Conservation (phyloP, 1,140 invertebrate genomes). For the Spodoptera frugiperda region DNA sequence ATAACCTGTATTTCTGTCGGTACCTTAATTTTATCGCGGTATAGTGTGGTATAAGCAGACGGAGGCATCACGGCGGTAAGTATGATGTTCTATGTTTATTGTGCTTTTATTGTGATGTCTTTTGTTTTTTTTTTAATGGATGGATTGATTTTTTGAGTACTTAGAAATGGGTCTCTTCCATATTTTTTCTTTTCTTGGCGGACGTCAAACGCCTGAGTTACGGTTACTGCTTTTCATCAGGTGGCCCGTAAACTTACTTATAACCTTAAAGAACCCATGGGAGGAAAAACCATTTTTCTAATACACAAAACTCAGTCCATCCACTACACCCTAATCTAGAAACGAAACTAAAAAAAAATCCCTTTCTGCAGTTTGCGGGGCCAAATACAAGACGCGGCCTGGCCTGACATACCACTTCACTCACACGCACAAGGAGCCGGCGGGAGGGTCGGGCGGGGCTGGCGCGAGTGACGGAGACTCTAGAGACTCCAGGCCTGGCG, state of each 20-base stretch:
- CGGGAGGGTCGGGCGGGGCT: constrained; percentile 75
- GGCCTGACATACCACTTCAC: constrained; percentile 98
- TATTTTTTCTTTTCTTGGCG: too few species aligned
- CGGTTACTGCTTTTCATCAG: too few species aligned
- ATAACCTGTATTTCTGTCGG: constrained; percentile 45
- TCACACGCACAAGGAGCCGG: constrained; percentile 95
- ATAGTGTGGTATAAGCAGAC: constrained; percentile 56
- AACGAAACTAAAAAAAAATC: neutral
- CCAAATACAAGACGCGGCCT: constrained; percentile 98
- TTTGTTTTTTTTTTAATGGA: neutral
- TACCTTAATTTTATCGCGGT: constrained; percentile 41
- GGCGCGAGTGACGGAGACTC: constrained; percentile 74
- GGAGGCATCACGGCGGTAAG: constrained; percentile 76
- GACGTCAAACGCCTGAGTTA: too few species aligned
- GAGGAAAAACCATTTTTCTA: too few species aligned
- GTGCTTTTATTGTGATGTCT: constrained; percentile 1
- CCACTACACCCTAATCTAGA: neutral
- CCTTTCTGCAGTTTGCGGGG: constrained; percentile 93
- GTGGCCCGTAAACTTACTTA: too few species aligned
- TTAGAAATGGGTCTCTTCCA: neutral
- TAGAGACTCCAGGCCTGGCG: constrained; percentile 60
- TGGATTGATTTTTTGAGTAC: constrained; percentile 2
- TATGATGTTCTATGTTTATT: constrained; percentile 45
- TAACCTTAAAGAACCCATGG: too few species aligned
- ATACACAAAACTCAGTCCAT: constrained; percentile 2